Evolutionary conservation across 2,113 vertebrate species (phyloP), one percentile per base, ranked within the genome.

Genomic region (Oophaga pumilio): DNA sequence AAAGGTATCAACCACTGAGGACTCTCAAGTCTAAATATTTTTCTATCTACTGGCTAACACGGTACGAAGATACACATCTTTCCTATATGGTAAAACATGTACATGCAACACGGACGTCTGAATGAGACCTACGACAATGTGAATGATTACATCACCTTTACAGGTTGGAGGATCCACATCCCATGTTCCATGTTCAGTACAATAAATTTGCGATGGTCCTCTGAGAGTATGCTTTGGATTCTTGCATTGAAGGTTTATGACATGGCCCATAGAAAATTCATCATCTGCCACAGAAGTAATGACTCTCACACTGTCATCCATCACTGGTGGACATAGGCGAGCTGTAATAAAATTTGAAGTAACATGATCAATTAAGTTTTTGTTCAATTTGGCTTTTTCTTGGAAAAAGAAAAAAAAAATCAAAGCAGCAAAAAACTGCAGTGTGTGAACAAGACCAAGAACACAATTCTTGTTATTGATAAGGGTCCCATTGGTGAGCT

Each of bases 141-240:
- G 33, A 43, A 43, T 2, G 6, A 52, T 52, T 22, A 76, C 56
- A 26, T 33, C 15, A 80, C 57, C 56, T 80, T 80, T 80, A 20
- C 78, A 80, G 33, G 78, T 80, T 80, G 78, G 78, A 60, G 57
- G 78, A 33, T 33, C 18, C 17, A 43, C 22, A 62, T 62, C 60
- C 78, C 78, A 80, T 33, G 56, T 62, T 60, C 78, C 78, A 22
- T 60, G 2, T 17, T 2, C 1, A 12, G 78, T 80, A 11, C 78
- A 80, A 18, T 20, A 20, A 80, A 80, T 80, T 10, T 22, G 1
- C 6, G 56, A 13, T 80, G 78, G 78, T 10, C 78, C 78, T 11
- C 5, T 62, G 33, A 80, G 78, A 5, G 1, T 62, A 12, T 62
- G 0, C 6, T 22, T 80, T 33, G 57, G 56, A 60, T 80, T 62